These are phyloP conservation scores for Aphelinus certus DNA, from an alignment of 1,140 invertebrate genomes.

Conservation along the genomic window DNA sequence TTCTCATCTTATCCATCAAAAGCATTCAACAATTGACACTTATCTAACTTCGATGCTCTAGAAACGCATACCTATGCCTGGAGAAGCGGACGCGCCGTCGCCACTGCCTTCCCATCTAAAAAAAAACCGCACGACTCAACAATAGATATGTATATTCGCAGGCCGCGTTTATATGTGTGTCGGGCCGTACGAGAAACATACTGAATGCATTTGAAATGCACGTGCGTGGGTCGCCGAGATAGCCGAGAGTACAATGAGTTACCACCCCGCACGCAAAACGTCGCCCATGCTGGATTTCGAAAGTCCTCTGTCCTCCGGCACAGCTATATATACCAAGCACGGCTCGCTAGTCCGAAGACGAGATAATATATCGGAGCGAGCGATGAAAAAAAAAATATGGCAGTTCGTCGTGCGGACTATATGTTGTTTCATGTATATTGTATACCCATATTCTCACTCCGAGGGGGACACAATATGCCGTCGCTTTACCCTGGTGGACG, in stretches of 20 bases:
- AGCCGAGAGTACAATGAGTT: no score
- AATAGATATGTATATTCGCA: not conserved
- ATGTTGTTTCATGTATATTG: not conserved
- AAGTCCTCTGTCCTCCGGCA: slow-evolving; percentile 7
- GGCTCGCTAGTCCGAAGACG: slow-evolving; percentile 1
- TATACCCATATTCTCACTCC: no score
- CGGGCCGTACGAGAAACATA: no score
- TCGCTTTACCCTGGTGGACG: not conserved
- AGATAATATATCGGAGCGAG: not conserved
- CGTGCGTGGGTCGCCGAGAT: slow-evolving; percentile 6
- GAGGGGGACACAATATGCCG: no score
- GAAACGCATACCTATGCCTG: not conserved
- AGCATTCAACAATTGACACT: not conserved
- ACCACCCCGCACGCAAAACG: not conserved
- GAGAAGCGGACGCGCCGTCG: slow-evolving; percentile 9
- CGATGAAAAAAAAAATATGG: not conserved
- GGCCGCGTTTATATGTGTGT: not conserved
- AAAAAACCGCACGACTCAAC: not conserved
- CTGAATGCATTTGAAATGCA: no score
- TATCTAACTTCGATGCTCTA: slow-evolving; percentile 1
- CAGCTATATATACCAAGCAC: not conserved
- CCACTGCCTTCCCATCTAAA: not conserved
- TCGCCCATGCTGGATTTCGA: slow-evolving; percentile 6
- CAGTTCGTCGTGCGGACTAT: slow-evolving; percentile 3
- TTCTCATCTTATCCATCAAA: not conserved